These are phyloP conservation scores for Hydractinia echinata DNA, from an alignment of 30 jellyfish, hydroid and myxozoan genomes.

Conservation along the genomic window DNA sequence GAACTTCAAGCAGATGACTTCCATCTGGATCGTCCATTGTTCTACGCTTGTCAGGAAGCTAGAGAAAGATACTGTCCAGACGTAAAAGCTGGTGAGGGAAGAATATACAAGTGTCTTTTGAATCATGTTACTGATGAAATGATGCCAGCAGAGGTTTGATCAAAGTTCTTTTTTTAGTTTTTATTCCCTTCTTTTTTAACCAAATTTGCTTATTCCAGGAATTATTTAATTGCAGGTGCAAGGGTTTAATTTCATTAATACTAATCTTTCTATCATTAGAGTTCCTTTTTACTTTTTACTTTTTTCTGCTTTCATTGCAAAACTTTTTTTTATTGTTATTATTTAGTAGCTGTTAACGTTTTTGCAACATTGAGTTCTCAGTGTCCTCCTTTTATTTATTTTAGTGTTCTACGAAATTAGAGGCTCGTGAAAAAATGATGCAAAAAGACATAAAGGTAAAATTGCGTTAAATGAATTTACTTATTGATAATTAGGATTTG, in stretches of 20 bases:
- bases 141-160: slow-evolving; percentile 70
- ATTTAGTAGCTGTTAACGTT: no score
- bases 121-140: slow-evolving; percentile 55
- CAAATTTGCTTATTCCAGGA: no score
- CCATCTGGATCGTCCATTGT: slow-evolving; percentile 89
- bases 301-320: not conserved
- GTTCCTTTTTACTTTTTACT: not conserved
- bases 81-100: slow-evolving; percentile 85
- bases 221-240: no score
- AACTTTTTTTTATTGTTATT: no score
- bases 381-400: not conserved
- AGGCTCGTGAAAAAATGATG: slow-evolving; percentile 67
- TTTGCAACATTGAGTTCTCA: not conserved
- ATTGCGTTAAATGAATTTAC: no score
- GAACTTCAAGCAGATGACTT: slow-evolving; percentile 92
- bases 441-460: slow-evolving; percentile 85
- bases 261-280: not conserved
- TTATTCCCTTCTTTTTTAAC: not conserved
- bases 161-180: not conserved
- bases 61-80: slow-evolving; percentile 66
- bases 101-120: slow-evolving; percentile 75
- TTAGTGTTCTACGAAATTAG: slow-evolving; percentile 67
- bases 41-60: slow-evolving; percentile 93
- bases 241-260: no score
- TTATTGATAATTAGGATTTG: no score